Base-by-base conservation (phyloP, 2,797 vertebrate species). In the Loris lydekkerianus region DNA sequence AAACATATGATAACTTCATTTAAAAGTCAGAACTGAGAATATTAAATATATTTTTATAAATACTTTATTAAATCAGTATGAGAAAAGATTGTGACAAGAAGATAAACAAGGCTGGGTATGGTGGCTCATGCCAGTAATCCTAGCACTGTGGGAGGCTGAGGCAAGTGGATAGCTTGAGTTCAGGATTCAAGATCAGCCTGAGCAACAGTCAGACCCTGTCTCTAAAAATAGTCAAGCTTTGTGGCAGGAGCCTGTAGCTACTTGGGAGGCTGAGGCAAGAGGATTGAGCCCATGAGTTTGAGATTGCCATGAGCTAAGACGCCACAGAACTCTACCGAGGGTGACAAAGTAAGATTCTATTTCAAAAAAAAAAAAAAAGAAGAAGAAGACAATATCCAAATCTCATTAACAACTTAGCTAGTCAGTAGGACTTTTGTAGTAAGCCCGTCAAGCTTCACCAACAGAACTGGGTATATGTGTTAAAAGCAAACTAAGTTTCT, bases 51-150 rank as follows among this genome's bases (percentile, higher is more conserved):
- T n/a, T 91, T 89, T 85, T 95, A 20, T 69, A 67, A 85, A 73
- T 65, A 75, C 21, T 86, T 77, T 76, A 43, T 83, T 60, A 91
- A 86, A 88, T 93, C 21, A 81, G 75, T 89, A 58, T 91, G 21
- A 95, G 25, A 91, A 96, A 95, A 91, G 37, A n/a, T 78, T 95
- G 49, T 58, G 67, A 94, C 63, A 75, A 80, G 37, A 87, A 73
- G 58, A 96, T 43, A 91, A 86, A 73, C 43, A 81, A 3, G 49
- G 49, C 49, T 53, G 49, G 14, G 49, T 14, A 4, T 53, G 49
- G 49, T 53, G 49, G 49, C 14, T 53, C 49, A 53, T 53, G 49
- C 14, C 49, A 53, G 3, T 53, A 53, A 53, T 53, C 14, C 49
- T 53, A 53, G 49, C 49, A 53, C 14, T 53, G 3, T 15, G 49